These are phyloP conservation scores for Castor canadensis DNA, from an alignment of 2,113 vertebrate genomes.

Conservation along the genomic window DNA sequence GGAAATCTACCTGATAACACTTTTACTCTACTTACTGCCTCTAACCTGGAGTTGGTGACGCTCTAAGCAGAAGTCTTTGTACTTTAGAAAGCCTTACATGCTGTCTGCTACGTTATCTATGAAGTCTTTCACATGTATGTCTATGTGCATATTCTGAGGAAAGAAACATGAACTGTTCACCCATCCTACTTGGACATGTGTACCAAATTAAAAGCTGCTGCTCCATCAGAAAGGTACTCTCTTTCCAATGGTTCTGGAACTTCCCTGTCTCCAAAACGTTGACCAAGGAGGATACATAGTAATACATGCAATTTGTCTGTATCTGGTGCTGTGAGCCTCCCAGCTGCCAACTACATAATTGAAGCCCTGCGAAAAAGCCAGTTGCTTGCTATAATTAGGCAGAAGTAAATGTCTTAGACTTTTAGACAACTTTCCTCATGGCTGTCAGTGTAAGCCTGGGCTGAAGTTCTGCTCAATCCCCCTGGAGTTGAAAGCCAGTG, in stretches of 20 bases:
- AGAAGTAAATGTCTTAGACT: conserved; percentile 62
- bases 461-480: conserved; percentile 18
- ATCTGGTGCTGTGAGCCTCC: conserved; percentile 48
- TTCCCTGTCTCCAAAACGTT: conserved; percentile 32
- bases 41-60: background rate
- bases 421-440: conserved; percentile 52
- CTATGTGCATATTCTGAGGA: background rate
- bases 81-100: background rate
- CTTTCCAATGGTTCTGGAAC: conserved; percentile 18
- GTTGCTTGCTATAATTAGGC: conserved; percentile 68
- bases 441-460: conserved; percentile 30
- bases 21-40: conserved; percentile 1
- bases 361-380: conserved; percentile 57
- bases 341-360: conserved; percentile 54
- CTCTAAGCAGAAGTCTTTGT: background rate
- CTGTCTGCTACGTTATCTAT: background rate
- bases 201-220: background rate
- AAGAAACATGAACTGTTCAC: background rate
- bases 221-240: background rate
- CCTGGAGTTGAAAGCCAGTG: background rate
- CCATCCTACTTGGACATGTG: background rate
- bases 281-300: conserved; percentile 13
- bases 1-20: background rate
- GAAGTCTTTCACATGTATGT: background rate
- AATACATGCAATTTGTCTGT: conserved; percentile 59